Conservation (phyloP, 2,113 vertebrate genomes). For the Serinus canaria region DNA sequence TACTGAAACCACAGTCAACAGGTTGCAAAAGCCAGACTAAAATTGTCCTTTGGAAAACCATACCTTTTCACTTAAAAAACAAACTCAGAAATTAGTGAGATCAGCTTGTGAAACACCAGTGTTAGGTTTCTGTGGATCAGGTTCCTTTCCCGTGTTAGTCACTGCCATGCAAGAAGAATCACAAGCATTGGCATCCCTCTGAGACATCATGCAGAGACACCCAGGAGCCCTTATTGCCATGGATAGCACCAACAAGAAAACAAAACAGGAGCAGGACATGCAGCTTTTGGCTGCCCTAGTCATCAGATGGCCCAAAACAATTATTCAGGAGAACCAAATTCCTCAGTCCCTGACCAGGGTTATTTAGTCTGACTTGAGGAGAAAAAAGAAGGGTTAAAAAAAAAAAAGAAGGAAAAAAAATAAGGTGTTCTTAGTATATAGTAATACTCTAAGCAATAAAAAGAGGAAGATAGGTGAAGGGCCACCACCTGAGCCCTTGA, state of each 20-base stretch:
- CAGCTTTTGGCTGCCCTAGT: background rate
- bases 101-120: background rate
- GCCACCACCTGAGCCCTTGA: background rate
- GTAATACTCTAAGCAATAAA: background rate
- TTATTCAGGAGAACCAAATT: background rate
- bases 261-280: background rate
- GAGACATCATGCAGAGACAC: background rate
- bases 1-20: background rate
- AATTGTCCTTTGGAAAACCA: background rate
- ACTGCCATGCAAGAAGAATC: background rate
- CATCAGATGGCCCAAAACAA: background rate
- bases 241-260: background rate
- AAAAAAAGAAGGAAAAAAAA: rapidly evolving
- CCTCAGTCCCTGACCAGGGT: too few relatives aligned
- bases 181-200: background rate
- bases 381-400: rapidly evolving
- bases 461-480: background rate
- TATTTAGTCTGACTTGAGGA: background rate
- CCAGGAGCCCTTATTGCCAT: background rate
- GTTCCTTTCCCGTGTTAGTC: background rate
- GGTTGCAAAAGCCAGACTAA: background rate
- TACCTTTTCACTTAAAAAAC: background rate
- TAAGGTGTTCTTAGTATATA: background rate
- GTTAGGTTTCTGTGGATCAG: background rate
- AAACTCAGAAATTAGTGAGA: background rate